A percentile compares a stretch with the other conserved stretches of the same genome.
These are phyloP conservation scores for Sminthopsis crassicaudata DNA, from an alignment of 2,113 vertebrate genomes.

Conservation along the genomic window DNA sequence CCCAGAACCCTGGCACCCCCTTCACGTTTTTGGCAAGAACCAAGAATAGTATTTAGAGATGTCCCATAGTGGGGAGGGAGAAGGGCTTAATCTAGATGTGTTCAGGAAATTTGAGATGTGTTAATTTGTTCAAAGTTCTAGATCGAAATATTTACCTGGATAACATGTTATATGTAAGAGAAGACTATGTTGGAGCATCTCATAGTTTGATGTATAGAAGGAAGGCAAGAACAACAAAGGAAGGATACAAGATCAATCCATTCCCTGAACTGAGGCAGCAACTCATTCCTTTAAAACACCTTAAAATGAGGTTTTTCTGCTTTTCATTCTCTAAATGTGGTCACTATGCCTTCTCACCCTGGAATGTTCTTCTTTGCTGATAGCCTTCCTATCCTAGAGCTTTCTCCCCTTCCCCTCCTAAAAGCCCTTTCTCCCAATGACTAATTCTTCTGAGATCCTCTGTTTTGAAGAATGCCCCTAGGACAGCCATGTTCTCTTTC, in stretches of 20 bases:
- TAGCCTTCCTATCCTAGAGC: background rate
- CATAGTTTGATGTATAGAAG: background rate
- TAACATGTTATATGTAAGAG: background rate
- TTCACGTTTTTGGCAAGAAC: background rate
- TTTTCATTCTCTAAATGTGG: background rate
- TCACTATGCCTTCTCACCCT: background rate
- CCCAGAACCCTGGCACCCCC: background rate
- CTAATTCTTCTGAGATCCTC: background rate
- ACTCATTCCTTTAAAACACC: background rate
- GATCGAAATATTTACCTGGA: background rate
- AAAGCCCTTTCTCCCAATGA: background rate
- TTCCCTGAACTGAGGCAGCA: background rate
- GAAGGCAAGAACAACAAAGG: background rate
- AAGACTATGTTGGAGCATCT: background rate
- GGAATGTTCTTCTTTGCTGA: background rate
- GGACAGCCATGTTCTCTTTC: background rate
- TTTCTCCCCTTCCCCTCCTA: background rate
- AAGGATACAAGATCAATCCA: background rate
- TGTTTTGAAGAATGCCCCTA: background rate
- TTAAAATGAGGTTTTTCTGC: background rate
- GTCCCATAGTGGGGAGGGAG: background rate
- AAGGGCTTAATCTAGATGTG: background rate
- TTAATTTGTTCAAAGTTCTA: background rate
- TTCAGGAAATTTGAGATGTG: background rate
- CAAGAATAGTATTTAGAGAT: background rate